Base-by-base conservation (phyloP, 2,888 invertebrate species). In the Acronicta leporina region DNA sequence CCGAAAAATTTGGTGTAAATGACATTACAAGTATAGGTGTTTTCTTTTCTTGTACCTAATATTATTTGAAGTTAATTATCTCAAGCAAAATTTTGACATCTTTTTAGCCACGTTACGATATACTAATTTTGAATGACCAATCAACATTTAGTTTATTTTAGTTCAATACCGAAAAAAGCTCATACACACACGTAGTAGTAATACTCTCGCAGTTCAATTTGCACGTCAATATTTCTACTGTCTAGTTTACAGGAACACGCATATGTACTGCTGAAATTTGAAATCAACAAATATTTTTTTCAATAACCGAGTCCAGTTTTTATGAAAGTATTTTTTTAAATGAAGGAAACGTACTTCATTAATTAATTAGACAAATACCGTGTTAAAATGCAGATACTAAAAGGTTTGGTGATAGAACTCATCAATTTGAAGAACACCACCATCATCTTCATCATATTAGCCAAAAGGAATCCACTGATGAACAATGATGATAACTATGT, bases 31-130 rank as follows among this genome's bases (percentile, higher is more conserved):
- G 2, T 25, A 25, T 25, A n/a, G n/a, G n/a, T n/a, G n/a, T n/a
- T 27, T 27, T 30, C 13, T 43, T 16, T 25, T 7, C 7, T 15
- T 4, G 13, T 16, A 10, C 9, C 8, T 44, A 47, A 56, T 52
- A 13, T 48, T 63, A 57, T 44, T 65, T 20, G 42, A 52, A 48
- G 33, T 25, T 64, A 52, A 67, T 64, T 45, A 64, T 45, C 15
- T 25, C 3, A 48, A 48, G 20, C n/a, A 61, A 27, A 30, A 1
- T n/a, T n/a, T n/a, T 38, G 38, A n/a, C n/a, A 38, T 38, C n/a
- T 38, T 30, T 33, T 9, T 30, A 30, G 10, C 30, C 30, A 30
- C 30, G 10, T 30, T 10, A 30, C n/a, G n/a, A n/a, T n/a, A n/a
- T n/a, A n/a, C n/a, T n/a, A n/a, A n/a, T n/a, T n/a, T n/a, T n/a